A percentile compares a stretch with the other conserved stretches of the same genome.
Conservation (phyloP, 2,888 invertebrate genomes). For the Pyrrhia umbra region DNA sequence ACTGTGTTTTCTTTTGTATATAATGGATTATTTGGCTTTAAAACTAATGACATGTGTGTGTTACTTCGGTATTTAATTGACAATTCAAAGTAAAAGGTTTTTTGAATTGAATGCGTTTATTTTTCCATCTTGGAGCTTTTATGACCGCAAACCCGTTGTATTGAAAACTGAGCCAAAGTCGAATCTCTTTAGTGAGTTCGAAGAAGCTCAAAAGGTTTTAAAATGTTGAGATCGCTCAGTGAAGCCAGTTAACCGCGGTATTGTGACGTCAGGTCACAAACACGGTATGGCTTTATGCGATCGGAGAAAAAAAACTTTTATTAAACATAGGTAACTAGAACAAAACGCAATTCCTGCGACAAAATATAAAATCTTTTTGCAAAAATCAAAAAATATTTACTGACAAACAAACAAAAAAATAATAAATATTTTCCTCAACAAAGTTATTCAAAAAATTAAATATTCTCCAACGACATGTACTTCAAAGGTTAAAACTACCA, state of each 20-base stretch:
- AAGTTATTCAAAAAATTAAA: conserved; percentile 28
- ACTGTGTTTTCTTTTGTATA: too few relatives aligned
- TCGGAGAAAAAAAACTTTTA: too few relatives aligned
- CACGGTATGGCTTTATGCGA: neutral
- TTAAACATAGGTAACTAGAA: too few relatives aligned
- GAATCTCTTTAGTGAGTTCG: neutral
- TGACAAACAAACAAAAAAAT: conserved; percentile 22
- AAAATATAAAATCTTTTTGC: conserved; percentile 4
- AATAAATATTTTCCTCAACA: conserved; percentile 30
- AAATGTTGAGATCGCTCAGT: neutral
- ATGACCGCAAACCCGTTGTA: neutral
- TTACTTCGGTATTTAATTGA: neutral
- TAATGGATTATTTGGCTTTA: too few relatives aligned
- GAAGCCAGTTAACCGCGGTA: neutral
- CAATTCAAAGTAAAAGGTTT: neutral
- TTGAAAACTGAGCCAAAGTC: neutral
- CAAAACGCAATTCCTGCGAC: conserved; percentile 1
- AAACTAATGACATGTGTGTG: too few relatives aligned
- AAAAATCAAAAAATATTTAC: conserved; percentile 4
- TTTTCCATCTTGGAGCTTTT: neutral
- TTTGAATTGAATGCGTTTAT: too few relatives aligned
- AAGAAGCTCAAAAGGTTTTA: neutral
- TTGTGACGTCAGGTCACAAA: too few relatives aligned
- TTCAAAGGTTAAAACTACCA: conserved; percentile 15
- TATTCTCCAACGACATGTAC: conserved; percentile 15